Evolutionary conservation across 1,140 invertebrate species (phyloP).

Genomic region (Spodoptera litura): DNA sequence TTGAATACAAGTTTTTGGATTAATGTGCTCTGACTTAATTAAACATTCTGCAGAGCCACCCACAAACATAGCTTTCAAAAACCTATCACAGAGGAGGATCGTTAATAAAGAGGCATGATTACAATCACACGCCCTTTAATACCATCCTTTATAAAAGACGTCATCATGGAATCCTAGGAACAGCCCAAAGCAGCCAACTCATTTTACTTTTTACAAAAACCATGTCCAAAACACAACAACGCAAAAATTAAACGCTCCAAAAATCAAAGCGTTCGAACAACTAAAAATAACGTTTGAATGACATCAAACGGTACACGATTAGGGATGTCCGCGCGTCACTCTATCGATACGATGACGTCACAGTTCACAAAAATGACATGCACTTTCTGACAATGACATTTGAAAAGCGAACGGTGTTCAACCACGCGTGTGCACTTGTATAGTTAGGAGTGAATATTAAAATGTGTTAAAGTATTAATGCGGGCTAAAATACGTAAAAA

Average conservation of each 20-base stretch:
- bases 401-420: slow-evolving; percentile 18
- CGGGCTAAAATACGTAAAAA: slow-evolving; percentile 8
- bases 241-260: not conserved
- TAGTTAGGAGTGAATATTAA: slow-evolving; percentile 22
- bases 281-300: slow-evolving; percentile 6
- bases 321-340: slow-evolving; percentile 36
- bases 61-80: no score
- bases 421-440: slow-evolving; percentile 29
- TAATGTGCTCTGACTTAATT: no score
- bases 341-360: slow-evolving; percentile 30
- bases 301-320: slow-evolving; percentile 38
- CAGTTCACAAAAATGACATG: slow-evolving; percentile 27
- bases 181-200: no score
- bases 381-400: slow-evolving; percentile 26
- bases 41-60: no score
- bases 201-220: not conserved
- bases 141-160: no score
- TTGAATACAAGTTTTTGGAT: no score
- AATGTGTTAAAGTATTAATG: slow-evolving; percentile 21
- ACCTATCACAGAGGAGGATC: no score
- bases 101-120: no score
- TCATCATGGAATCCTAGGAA: no score
- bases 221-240: not conserved
- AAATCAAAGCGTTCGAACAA: not conserved
- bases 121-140: no score